Conservation (phyloP, 1,140 invertebrate genomes). For the Lepidurus couesii region DNA sequence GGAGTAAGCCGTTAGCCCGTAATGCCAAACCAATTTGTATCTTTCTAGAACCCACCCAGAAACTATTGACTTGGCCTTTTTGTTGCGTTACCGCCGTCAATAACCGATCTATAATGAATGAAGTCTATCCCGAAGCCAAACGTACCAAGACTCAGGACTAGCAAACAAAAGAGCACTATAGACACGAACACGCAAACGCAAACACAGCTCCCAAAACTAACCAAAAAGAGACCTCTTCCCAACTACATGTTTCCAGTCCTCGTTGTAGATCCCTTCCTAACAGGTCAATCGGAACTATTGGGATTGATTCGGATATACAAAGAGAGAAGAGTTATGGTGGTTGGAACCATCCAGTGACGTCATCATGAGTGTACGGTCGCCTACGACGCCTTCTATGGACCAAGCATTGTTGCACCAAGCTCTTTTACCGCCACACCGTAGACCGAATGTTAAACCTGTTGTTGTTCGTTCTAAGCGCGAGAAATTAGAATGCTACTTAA, state of each 20-base stretch:
- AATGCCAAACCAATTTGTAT: background rate
- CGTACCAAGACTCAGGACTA: background rate
- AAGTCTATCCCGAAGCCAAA: background rate
- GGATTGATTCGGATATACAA: background rate
- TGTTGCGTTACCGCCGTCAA: background rate
- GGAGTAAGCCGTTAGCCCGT: background rate
- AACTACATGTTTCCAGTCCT: background rate
- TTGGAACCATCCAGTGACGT: background rate
- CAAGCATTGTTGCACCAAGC: constrained; percentile 13
- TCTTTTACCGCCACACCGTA: background rate
- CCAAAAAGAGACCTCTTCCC: background rate
- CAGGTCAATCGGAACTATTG: background rate
- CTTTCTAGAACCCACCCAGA: background rate
- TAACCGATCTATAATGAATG: constrained; percentile 6
- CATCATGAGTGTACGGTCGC: background rate
- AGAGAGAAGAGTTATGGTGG: background rate
- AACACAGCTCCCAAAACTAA: background rate
- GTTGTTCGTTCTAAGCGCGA: background rate
- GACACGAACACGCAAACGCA: background rate
- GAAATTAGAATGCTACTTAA: background rate
- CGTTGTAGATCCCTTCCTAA: background rate
- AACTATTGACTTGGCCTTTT: constrained; percentile 16
- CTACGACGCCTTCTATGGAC: constrained; percentile 1
- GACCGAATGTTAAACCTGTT: background rate
- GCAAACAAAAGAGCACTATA: constrained; percentile 3